These are phyloP conservation scores for Nasua narica DNA, from an alignment of 2,797 vertebrate species.

Conservation along the genomic window DNA sequence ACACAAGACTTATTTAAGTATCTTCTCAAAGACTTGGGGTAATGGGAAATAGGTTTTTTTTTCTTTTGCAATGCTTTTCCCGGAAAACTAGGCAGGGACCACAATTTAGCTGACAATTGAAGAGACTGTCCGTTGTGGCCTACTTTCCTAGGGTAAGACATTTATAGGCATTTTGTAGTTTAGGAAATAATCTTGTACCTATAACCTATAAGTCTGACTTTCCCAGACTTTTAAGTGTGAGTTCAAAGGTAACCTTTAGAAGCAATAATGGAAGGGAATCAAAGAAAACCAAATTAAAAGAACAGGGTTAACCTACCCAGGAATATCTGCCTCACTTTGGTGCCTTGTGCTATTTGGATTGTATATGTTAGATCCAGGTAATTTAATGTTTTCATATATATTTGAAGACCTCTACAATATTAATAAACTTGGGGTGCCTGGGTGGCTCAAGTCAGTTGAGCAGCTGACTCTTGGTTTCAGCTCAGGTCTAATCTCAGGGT, in stretches of 20 bases:
- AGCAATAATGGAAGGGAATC: not conserved
- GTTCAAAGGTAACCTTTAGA: not conserved
- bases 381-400: not conserved
- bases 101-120: not conserved
- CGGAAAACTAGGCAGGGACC: not conserved
- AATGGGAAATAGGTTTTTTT: not conserved
- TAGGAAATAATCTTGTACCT: slow-evolving; percentile 1
- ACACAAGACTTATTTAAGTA: not conserved
- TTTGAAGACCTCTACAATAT: not conserved
- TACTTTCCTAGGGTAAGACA: not conserved
- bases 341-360: not conserved
- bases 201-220: slow-evolving; percentile 9
- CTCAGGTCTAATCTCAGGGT: not conserved
- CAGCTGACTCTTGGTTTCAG: not conserved
- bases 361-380: not conserved
- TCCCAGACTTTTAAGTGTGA: not conserved
- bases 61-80: not conserved
- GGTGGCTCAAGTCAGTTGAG: not conserved
- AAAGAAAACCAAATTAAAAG: not conserved
- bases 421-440: not conserved
- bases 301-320: not conserved
- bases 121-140: not conserved
- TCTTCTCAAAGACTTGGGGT: not conserved
- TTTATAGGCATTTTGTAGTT: not conserved
- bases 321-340: not conserved